A percentile compares a stretch with the other conserved stretches of the same genome.
Conservation (phyloP, 2,113 vertebrate genomes). For the Pelmatolapia mariae region DNA sequence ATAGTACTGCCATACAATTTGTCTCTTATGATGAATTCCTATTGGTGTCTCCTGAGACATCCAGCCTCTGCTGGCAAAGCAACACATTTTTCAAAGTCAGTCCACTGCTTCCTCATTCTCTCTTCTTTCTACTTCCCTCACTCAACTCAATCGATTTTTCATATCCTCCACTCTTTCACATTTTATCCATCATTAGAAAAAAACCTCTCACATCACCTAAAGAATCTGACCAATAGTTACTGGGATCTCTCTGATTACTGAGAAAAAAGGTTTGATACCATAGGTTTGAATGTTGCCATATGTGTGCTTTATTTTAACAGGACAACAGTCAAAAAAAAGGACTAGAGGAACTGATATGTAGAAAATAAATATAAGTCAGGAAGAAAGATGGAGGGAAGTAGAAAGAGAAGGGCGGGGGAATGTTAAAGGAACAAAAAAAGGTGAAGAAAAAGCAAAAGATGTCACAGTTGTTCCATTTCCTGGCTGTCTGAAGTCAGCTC, state of each 20-base stretch:
- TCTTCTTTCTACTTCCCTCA: background rate
- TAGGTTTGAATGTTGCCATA: background rate
- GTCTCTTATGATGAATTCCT: constrained; percentile 70
- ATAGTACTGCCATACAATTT: constrained; percentile 52
- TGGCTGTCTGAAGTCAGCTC: constrained; percentile 31
- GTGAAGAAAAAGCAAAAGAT: background rate
- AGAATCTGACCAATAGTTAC: background rate
- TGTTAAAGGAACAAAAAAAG: background rate
- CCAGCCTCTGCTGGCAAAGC: constrained; percentile 60
- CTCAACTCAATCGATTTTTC: constrained; percentile 31
- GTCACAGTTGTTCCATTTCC: constrained; percentile 42
- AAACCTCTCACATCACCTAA: background rate
- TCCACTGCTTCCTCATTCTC: background rate
- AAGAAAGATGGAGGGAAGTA: background rate
- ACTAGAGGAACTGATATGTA: background rate
- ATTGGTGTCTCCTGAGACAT: constrained; percentile 51
- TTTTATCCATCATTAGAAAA: background rate
- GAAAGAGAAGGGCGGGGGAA: background rate
- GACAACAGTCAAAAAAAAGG: background rate
- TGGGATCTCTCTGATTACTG: background rate
- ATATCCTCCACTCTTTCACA: background rate
- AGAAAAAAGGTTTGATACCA: background rate
- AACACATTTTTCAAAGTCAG: constrained; percentile 63
- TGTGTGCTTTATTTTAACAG: background rate
- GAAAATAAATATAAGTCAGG: background rate